Evolutionary conservation across 2,888 invertebrate species (phyloP).

Genomic region (Chesias legatella): DNA sequence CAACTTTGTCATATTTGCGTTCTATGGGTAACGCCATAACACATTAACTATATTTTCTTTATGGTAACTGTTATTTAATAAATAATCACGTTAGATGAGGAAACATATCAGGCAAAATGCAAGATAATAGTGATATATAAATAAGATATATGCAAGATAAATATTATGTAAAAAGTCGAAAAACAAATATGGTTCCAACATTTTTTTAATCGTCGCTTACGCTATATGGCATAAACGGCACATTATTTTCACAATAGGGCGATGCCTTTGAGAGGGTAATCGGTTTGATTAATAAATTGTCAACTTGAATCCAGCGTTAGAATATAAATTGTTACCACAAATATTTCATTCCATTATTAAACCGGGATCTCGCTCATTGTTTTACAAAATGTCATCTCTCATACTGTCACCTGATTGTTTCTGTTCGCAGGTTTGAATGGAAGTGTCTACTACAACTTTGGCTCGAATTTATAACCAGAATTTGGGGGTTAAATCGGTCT

Average conservation of each 20-base stretch:
- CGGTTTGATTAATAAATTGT: slow-evolving; percentile 81
- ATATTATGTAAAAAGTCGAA: too few species aligned
- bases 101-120: too few species aligned
- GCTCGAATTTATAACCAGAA: slow-evolving; percentile 7
- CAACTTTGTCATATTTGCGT: too few species aligned
- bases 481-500: slow-evolving; percentile 13
- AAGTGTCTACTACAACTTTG: slow-evolving; percentile 35
- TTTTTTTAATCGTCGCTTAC: too few species aligned
- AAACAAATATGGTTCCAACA: too few species aligned
- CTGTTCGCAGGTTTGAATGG: slow-evolving; percentile 50
- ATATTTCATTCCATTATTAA: slow-evolving; percentile 77
- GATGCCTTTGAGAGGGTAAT: slow-evolving; percentile 71
- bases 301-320: slow-evolving; percentile 78
- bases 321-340: slow-evolving; percentile 79
- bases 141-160: too few species aligned
- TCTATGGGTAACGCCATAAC: too few species aligned
- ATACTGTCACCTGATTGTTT: slow-evolving; percentile 77
- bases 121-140: too few species aligned
- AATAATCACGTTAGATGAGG: too few species aligned
- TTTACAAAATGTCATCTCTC: slow-evolving; percentile 77
- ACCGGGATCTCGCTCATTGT: slow-evolving; percentile 73
- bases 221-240: background rate
- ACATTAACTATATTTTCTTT: too few species aligned
- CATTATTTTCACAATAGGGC: slow-evolving; percentile 77
- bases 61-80: too few species aligned